A percentile compares a stretch with the other conserved stretches of the same genome.
Conservation (phyloP, 2,888 invertebrate species). For the Ferrisia virgata region DNA sequence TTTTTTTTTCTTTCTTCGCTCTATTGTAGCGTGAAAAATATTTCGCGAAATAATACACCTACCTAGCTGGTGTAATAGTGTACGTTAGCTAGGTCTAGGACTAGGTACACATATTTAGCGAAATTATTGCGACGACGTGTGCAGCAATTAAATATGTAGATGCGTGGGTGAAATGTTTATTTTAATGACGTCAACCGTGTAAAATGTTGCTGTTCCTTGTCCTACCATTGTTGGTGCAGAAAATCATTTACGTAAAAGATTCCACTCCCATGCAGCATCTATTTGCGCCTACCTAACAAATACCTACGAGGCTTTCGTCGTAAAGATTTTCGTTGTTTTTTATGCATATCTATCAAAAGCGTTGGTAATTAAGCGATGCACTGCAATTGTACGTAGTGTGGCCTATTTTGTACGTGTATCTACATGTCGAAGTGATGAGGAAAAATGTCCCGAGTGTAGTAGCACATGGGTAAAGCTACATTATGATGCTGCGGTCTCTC, state of each 20-base stretch:
- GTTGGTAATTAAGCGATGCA: neutral
- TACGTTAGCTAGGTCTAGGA: neutral
- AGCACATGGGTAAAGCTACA: no score
- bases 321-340: neutral
- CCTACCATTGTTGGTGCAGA: neutral
- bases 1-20: neutral
- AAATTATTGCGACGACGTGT: neutral
- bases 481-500: no score
- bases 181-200: neutral
- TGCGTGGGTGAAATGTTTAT: neutral
- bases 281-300: no score
- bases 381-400: neutral
- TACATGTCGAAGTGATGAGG: no score
- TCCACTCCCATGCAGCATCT: neutral
- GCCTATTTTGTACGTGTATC: no score
- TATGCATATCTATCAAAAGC: neutral
- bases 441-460: no score
- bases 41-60: neutral
- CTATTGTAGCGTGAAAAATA: neutral
- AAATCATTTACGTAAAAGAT: neutral
- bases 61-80: no score
- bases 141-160: neutral
- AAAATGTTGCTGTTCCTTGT: neutral
- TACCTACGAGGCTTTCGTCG: neutral
- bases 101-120: neutral